Conservation (phyloP, 2,888 invertebrate genomes). For the Acanthosepion esculentum region DNA sequence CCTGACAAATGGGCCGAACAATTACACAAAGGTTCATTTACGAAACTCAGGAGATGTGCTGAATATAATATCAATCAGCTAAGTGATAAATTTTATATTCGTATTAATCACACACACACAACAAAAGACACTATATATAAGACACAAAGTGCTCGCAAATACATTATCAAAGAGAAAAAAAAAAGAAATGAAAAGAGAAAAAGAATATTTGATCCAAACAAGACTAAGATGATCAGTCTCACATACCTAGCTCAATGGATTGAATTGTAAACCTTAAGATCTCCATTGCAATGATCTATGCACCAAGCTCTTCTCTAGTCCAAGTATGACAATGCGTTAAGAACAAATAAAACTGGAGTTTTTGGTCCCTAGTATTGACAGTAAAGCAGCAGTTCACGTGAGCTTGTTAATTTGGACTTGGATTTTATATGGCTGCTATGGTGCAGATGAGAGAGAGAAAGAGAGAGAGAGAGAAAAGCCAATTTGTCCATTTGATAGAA, state of each 20-base stretch:
- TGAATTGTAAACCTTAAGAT: constrained; percentile 4
- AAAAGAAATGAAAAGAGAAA: not conserved
- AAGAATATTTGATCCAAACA: not conserved
- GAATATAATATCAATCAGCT: too few species aligned
- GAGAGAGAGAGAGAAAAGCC: not conserved
- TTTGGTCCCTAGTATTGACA: not conserved
- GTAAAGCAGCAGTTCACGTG: not conserved
- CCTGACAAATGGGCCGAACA: too few species aligned
- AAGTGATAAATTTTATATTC: too few species aligned
- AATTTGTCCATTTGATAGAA: not conserved
- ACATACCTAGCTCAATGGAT: not conserved
- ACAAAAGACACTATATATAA: too few species aligned
- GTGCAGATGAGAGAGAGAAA: not conserved
- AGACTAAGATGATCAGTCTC: not conserved
- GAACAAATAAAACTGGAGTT: not conserved
- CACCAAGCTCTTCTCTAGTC: constrained; percentile 49
- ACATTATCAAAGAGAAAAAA: not conserved
- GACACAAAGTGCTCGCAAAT: not conserved
- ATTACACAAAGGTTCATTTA: too few species aligned
- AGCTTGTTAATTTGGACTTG: not conserved
- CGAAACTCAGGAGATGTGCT: too few species aligned
- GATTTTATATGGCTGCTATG: not conserved
- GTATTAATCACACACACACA: too few species aligned
- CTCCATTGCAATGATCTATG: constrained; percentile 45
- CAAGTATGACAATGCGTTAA: not conserved